phyloP scores from a whole-genome alignment of 2,113 vertebrate genomes.

The Lanius ludovicianus region DNA sequence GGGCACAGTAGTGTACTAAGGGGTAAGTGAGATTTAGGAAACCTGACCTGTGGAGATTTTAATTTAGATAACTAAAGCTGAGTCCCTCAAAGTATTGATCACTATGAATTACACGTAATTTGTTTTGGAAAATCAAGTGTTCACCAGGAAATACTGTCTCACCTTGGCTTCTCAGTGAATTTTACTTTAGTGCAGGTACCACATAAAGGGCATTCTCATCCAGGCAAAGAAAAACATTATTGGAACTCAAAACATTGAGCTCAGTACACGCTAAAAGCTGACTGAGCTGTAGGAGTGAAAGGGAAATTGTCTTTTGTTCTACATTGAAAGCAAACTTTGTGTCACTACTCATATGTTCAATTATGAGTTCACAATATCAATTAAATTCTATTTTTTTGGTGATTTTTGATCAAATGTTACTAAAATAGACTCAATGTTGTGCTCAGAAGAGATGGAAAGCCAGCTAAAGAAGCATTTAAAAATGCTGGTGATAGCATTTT shows the following conservation, averaged over 20 bases:
- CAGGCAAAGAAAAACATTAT: not conserved
- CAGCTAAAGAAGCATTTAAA: not conserved
- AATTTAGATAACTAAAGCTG: constrained; percentile 24
- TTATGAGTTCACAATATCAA: not conserved
- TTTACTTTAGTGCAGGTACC: not conserved
- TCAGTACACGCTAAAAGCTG: not conserved
- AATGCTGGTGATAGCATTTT: not conserved
- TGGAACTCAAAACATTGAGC: not conserved
- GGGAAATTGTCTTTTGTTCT: not conserved
- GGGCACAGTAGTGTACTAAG: not conserved
- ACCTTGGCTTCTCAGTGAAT: constrained; percentile 25
- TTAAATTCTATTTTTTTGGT: not conserved
- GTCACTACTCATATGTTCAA: not conserved
- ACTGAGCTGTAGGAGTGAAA: not conserved
- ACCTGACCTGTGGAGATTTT: constrained; percentile 16
- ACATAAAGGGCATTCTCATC: not conserved
- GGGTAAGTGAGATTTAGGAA: not conserved
- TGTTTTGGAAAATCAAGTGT: constrained; percentile 20
- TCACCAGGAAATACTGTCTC: constrained; percentile 12
- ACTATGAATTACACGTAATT: not conserved
- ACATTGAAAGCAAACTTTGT: not conserved
- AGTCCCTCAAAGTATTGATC: not conserved
- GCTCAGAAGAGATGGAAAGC: not conserved
- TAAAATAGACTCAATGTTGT: not conserved
- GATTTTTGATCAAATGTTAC: not conserved